Evolutionary conservation across 2,113 vertebrate species (phyloP).

Genomic region (Cervus canadensis): DNA sequence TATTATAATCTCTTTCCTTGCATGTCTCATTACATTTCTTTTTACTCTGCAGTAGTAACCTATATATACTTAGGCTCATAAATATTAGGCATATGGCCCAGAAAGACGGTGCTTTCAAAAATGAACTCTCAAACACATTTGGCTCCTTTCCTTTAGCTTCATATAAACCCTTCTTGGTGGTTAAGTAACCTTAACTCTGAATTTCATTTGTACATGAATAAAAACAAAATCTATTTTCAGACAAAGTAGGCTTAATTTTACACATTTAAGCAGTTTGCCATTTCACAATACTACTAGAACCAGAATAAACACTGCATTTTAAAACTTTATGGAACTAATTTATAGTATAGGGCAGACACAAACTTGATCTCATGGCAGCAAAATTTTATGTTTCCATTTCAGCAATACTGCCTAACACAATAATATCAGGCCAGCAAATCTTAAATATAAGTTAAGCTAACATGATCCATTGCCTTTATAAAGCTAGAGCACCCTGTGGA

Average conservation of each 20-base stretch:
- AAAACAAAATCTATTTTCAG: constrained; percentile 47
- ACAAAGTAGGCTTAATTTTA: constrained; percentile 67
- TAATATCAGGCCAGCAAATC: constrained; percentile 81
- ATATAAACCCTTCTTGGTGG: not conserved
- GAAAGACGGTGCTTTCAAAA: not conserved
- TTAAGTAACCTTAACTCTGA: not conserved
- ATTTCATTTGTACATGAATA: not conserved
- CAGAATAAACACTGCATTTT: constrained; percentile 77
- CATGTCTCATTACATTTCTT: not conserved
- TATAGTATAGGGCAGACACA: constrained; percentile 72
- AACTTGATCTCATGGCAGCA: constrained; percentile 81
- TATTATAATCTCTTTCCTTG: not conserved
- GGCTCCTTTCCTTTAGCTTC: constrained; percentile 16
- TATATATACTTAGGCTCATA: not conserved
- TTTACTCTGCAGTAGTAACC: not conserved
- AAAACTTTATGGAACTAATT: constrained; percentile 82
- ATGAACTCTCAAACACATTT: not conserved
- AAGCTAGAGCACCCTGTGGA: constrained; percentile 83
- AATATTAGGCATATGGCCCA: not conserved
- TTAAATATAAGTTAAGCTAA: constrained; percentile 86
- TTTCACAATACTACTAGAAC: constrained; percentile 43
- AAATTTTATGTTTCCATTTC: constrained; percentile 85
- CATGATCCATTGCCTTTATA: constrained; percentile 86
- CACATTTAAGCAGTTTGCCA: constrained; percentile 65
- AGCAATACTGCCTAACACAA: constrained; percentile 82